Conservation (phyloP, 2,888 invertebrate genomes). For the Imbricaverruca yamaguchii region DNA sequence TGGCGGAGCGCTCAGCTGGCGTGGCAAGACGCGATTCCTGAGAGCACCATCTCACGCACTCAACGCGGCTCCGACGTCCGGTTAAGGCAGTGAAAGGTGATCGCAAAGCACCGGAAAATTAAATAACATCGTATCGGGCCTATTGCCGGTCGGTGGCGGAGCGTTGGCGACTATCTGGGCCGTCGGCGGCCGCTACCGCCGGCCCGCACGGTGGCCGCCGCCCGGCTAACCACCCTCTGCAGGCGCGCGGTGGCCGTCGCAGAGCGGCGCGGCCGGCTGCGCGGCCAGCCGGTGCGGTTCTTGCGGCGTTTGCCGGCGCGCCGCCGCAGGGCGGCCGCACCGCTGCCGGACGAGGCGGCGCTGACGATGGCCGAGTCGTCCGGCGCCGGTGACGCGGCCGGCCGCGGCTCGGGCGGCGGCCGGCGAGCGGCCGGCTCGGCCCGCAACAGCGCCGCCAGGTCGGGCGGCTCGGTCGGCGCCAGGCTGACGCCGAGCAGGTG, state of each 20-base stretch:
- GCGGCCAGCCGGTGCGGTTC: slow-evolving; percentile 18
- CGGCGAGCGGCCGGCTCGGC: background rate
- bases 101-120: background rate
- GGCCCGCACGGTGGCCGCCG: background rate
- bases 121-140: background rate
- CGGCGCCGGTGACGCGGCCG: background rate
- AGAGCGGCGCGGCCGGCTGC: background rate
- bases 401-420: background rate
- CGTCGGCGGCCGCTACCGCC: background rate
- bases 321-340: background rate
- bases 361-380: background rate
- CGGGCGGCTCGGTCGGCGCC: background rate
- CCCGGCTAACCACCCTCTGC: background rate
- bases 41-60: background rate
- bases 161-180: background rate
- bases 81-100: background rate
- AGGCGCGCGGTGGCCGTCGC: background rate
- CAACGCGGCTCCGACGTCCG: background rate
- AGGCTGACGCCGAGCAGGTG: background rate
- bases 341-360: background rate
- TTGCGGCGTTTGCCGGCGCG: background rate
- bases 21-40: slow-evolving; percentile 16
- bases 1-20: background rate
- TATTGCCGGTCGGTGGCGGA: background rate
- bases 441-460: background rate